A percentile compares a stretch with the other conserved stretches of the same genome.
Conservation (phyloP, 2,797 vertebrate genomes). For the Gymnothorax javanicus region DNA sequence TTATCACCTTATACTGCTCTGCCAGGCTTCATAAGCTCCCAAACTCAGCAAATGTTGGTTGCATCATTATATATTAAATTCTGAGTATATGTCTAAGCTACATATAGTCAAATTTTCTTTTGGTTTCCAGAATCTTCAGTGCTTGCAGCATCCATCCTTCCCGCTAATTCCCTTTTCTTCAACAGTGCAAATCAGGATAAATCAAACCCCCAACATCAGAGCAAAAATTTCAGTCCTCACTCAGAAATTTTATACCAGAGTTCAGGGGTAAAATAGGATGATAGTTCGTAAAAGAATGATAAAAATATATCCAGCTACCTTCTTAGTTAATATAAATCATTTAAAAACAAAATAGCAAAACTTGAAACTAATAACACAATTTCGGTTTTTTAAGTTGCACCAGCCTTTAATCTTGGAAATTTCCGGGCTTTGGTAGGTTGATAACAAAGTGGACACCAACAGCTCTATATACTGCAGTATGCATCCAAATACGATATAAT, state of each 20-base stretch:
- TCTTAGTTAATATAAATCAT: neutral
- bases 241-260: conserved; percentile 1
- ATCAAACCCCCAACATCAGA: conserved; percentile 13
- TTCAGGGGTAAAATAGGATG: neutral
- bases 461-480: conserved; percentile 5
- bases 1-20: neutral
- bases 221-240: conserved; percentile 38
- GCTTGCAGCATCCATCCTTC: conserved; percentile 66
- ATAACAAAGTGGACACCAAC: neutral
- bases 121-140: conserved; percentile 67
- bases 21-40: conserved; percentile 41
- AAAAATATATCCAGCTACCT: neutral
- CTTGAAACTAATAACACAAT: neutral
- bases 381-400: neutral
- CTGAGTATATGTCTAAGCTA: conserved; percentile 64
- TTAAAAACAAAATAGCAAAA: neutral
- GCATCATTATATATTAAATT: conserved; percentile 69
- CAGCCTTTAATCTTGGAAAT: neutral
- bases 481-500: neutral
- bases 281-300: conserved; percentile 3
- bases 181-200: conserved; percentile 69
- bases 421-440: conserved; percentile 26
- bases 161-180: conserved; percentile 61
- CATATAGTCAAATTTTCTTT: conserved; percentile 74
- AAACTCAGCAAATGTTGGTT: conserved; percentile 40